Conservation (phyloP, 2,113 vertebrate species). For the Ciconia maguari region DNA sequence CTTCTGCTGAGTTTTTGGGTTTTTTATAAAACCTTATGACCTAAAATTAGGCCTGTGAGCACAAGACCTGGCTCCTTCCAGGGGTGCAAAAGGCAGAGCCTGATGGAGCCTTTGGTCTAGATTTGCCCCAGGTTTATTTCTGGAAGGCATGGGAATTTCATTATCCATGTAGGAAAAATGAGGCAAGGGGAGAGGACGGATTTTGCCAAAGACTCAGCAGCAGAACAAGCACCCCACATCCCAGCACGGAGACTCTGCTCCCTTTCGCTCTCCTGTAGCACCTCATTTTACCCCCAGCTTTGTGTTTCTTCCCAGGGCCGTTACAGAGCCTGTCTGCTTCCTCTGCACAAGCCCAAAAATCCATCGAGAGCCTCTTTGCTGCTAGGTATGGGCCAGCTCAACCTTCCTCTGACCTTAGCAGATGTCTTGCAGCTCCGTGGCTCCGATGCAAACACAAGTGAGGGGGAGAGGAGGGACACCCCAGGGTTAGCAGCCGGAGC, state of each 20-base stretch:
- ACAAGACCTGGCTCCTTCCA: neutral
- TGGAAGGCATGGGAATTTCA: neutral
- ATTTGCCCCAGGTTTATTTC: neutral
- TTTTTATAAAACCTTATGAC: neutral
- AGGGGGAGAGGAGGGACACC: neutral
- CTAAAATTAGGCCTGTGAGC: neutral
- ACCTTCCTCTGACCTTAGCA: neutral
- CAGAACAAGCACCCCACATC: neutral
- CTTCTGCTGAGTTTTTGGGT: neutral
- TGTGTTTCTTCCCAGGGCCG: constrained; percentile 71
- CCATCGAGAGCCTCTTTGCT: constrained; percentile 85
- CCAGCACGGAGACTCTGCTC: fast-evolving
- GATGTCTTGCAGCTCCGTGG: fast-evolving
- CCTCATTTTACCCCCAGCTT: neutral
- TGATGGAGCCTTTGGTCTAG: neutral
- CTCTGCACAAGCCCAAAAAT: constrained; percentile 81
- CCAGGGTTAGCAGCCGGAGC: fast-evolving
- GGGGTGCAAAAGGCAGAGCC: neutral
- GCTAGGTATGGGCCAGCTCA: constrained; percentile 74
- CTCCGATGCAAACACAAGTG: neutral
- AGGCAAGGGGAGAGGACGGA: neutral
- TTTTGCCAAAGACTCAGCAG: neutral
- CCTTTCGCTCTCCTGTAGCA: neutral
- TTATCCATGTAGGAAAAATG: neutral
- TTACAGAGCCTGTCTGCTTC: constrained; percentile 79